Evolutionary conservation across 1,140 invertebrate genomes (phyloP).

Genomic region (Drepana arcuata): DNA sequence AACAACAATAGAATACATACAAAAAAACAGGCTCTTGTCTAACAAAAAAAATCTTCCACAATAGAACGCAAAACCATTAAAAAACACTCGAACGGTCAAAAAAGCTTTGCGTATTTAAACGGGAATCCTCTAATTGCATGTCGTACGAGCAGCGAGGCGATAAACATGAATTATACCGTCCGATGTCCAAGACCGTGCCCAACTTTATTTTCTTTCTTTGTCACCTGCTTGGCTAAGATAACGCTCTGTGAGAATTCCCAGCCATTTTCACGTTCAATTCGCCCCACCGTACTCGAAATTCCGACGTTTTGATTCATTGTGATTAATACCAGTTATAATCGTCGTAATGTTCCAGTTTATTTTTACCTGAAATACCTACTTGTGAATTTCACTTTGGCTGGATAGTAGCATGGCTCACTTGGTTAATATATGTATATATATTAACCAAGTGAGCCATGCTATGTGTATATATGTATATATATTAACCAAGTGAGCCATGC

Average conservation of each 20-base stretch:
- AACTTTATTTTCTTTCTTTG: constrained; percentile 65
- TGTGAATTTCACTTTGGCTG: too few relatives aligned
- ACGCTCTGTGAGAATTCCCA: constrained; percentile 9
- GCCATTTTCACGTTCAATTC: constrained; percentile 4
- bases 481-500: too few relatives aligned
- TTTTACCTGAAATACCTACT: too few relatives aligned
- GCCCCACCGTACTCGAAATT: neutral
- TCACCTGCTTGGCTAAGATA: constrained; percentile 54
- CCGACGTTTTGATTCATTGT: constrained; percentile 16
- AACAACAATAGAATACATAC: too few relatives aligned
- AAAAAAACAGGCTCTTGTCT: too few relatives aligned
- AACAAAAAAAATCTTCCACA: too few relatives aligned
- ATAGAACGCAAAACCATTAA: constrained; percentile 1
- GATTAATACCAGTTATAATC: constrained; percentile 19
- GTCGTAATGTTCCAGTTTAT: too few relatives aligned
- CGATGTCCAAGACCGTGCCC: constrained; percentile 46
- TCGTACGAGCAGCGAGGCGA: constrained; percentile 28
- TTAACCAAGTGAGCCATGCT: too few relatives aligned
- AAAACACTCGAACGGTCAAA: constrained; percentile 12
- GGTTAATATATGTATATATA: too few relatives aligned
- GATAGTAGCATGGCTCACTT: too few relatives aligned
- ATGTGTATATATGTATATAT: too few relatives aligned
- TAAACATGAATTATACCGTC: constrained; percentile 65
- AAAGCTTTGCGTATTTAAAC: constrained; percentile 14
- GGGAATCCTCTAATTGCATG: constrained; percentile 53